Evolutionary conservation across 2,888 invertebrate species (phyloP), one percentile per base, ranked within the genome.

Genomic region (Stenotaenia linearis): DNA sequence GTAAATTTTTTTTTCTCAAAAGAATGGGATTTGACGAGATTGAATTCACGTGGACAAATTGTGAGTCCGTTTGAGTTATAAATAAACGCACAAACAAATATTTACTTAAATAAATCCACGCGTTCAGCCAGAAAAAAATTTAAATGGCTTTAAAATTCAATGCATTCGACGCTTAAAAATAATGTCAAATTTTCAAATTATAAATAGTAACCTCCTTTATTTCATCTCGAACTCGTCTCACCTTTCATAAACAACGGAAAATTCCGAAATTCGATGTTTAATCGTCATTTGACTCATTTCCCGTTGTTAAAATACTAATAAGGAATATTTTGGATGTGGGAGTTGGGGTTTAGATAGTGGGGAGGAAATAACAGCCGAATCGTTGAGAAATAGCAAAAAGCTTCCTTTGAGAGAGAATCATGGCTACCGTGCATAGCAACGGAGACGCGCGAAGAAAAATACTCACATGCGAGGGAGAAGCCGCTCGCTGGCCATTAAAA

Each of bases 401-500:
- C 45, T 45, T 45, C n/a, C n/a, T 18, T 18, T 18, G 25, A 61
- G 61, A 21, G 23, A 28, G 25, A 25, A 61, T 61, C 61, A 61
- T 61, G 61, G 61, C 61, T 61, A 28, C 61, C 61, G n/a, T n/a
- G 61, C 61, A 23, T 61, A 61, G 61, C 61, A 61, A 61, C 61
- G 25, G 61, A 61, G 61, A 61, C 61, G 61, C 61, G 61, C 21
- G 0, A 3, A 25, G 28, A 12, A 61, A 61, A 1, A 61, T 61
- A 61, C 61, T 61, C 15, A 61, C 61, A 61, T 61, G 61, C 61
- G 61, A 61, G 61, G 61, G 61, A 61, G 61, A 61, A 61, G 61
- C 61, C 61, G 25, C 61, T 61, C 61, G 61, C 61, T 61, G 61
- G 61, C 61, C 61, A 61, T 61, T 61, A 61, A 61, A 61, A 61